Base-by-base conservation (phyloP, 92 coral and sea anemone species). In the Epizoanthus stellaris region DNA sequence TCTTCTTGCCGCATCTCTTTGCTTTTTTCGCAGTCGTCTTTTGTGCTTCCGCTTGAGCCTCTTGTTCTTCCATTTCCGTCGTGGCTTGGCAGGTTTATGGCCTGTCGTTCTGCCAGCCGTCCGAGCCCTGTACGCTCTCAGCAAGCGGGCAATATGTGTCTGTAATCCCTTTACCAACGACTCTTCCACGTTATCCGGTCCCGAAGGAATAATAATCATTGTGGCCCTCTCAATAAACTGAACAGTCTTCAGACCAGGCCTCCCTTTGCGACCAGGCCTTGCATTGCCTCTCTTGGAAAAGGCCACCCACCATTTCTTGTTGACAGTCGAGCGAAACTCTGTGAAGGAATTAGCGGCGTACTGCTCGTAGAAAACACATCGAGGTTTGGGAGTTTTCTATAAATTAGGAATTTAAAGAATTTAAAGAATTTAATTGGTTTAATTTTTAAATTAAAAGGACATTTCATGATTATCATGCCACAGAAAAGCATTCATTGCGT, bases 221-320 rank as follows among this genome's bases (percentile, higher is more conserved):
- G 98, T 87, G 21, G 98, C 92, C 68, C 98, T 85, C 61, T 90
- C 90, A 66, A 94, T 90, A 66, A 94, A 94, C 80, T 94, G 98
- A 34, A 88, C 94, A 16, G 93, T 88, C 86, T 79, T 90, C 56
- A 86, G 86, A 25, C 98, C 98, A 43, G 86, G 89, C 59, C 87
- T 84, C 36, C 91, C 98, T 66, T 94, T 94, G 92, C 86, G 88
- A 8, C 95, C 95, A 76, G 95, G 95, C 70, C 98, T 92, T 59
- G 90, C 91, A n/a, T 85, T 83, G 71, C 98, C 98, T 62, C 85
- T 82, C 81, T 92, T 94, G 71, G 95, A 92, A 61, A 94, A 95
- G 3, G 98, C 85, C 12, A 94, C 89, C 77, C 80, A 81, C 95
- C 95, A 94, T 34, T 70, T 88, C 70, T 91, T 81, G 73, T 90